These are phyloP conservation scores for Gymnobelideus leadbeateri DNA, from an alignment of 2,113 vertebrate species.

Conservation along the genomic window DNA sequence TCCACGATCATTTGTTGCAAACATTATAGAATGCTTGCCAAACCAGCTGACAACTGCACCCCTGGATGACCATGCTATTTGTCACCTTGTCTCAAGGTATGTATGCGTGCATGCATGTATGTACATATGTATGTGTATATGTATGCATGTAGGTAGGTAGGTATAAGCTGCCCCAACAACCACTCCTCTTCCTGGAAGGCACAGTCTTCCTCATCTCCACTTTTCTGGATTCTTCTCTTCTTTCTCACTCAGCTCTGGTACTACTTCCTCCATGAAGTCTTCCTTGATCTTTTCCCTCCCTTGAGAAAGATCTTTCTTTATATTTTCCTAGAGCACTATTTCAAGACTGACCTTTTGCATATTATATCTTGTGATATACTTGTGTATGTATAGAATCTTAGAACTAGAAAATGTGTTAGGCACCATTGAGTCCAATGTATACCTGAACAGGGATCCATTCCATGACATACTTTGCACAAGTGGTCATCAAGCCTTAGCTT, in stretches of 20 bases:
- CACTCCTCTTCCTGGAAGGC: not conserved
- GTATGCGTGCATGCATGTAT: no score
- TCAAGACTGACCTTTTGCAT: not conserved
- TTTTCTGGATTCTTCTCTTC: not conserved
- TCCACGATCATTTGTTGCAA: not conserved
- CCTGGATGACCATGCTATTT: not conserved
- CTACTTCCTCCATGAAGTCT: not conserved
- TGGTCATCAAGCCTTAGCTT: no score
- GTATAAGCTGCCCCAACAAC: not conserved
- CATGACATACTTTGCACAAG: no score
- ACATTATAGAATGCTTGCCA: not conserved
- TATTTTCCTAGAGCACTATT: not conserved
- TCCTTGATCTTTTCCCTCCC: not conserved
- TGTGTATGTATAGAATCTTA: not conserved
- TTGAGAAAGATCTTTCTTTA: not conserved
- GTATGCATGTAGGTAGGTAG: no score
- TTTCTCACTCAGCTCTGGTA: not conserved
- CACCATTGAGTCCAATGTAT: not conserved
- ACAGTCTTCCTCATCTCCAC: not conserved
- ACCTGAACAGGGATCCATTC: not conserved
- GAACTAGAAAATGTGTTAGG: not conserved
- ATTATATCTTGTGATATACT: not conserved
- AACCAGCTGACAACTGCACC: not conserved
- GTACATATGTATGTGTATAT: no score
- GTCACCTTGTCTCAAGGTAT: not conserved